Evolutionary conservation across 2,797 vertebrate species (phyloP).

Genomic region (Sphaeramia orbicularis): DNA sequence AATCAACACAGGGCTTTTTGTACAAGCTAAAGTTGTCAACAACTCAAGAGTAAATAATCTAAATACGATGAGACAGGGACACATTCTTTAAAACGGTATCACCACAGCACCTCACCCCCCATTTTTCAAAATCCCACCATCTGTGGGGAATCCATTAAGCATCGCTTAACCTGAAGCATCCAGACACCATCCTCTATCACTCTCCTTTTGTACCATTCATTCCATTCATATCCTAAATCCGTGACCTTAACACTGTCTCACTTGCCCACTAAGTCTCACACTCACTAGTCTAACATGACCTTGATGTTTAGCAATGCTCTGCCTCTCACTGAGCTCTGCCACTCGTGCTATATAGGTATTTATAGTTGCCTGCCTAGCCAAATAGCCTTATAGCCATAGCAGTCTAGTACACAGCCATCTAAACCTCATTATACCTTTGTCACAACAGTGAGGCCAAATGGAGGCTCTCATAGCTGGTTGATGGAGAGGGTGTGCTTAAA

Average conservation of each 20-base stretch:
- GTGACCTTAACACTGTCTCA: conserved; percentile 63
- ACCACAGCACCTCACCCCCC: conserved; percentile 1
- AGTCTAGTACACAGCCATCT: conserved; percentile 82
- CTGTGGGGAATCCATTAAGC: conserved; percentile 44
- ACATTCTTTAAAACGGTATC: conserved; percentile 44
- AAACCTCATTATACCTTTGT: conserved; percentile 87
- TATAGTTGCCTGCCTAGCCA: conserved; percentile 80
- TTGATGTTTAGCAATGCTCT: conserved; percentile 79
- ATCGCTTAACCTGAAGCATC: conserved; percentile 56
- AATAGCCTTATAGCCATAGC: conserved; percentile 79
- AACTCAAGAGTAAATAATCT: conserved; percentile 56
- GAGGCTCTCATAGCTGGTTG: conserved; percentile 84
- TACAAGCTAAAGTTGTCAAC: conserved; percentile 53
- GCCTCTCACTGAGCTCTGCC: conserved; percentile 66
- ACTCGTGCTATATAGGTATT: conserved; percentile 80
- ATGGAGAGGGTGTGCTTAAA: conserved; percentile 86
- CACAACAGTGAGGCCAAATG: conserved; percentile 86
- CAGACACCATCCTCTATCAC: conserved; percentile 32
- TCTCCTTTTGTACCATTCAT: conserved; percentile 45
- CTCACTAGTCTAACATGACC: conserved; percentile 78
- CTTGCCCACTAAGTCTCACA: conserved; percentile 75
- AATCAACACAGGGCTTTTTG: conserved; percentile 40
- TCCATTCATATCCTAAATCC: conserved; percentile 63
- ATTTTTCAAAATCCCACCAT: conserved; percentile 17
- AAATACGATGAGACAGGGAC: conserved; percentile 46